Evolutionary conservation across 1,140 invertebrate species (phyloP).

Genomic region (Nephotettix cincticeps): DNA sequence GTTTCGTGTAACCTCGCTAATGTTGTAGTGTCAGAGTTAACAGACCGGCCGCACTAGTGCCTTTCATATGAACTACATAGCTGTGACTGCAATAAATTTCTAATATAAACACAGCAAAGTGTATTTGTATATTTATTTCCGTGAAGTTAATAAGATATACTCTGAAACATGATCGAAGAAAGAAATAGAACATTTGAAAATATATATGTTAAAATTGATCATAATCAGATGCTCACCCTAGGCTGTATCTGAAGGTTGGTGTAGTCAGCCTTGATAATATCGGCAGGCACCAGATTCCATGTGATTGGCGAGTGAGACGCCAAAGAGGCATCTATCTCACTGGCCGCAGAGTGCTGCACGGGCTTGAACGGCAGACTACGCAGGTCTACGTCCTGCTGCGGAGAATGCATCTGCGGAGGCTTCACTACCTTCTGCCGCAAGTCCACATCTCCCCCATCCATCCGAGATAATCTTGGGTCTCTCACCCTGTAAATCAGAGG

Average conservation of each 20-base stretch:
- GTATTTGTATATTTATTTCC: too few relatives aligned
- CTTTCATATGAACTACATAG: too few relatives aligned
- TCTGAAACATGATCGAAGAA: too few relatives aligned
- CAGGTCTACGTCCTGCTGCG: slow-evolving; percentile 51
- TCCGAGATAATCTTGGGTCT: slow-evolving; percentile 26
- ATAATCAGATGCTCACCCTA: too few relatives aligned
- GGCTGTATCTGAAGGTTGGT: slow-evolving; percentile 21
- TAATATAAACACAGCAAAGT: too few relatives aligned
- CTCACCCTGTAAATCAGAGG: slow-evolving; percentile 26
- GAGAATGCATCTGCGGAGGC: neutral
- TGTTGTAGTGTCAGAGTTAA: too few relatives aligned
- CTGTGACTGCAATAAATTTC: too few relatives aligned
- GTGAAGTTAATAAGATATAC: too few relatives aligned
- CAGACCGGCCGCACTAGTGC: too few relatives aligned
- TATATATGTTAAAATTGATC: too few relatives aligned
- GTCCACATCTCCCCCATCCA: slow-evolving; percentile 31
- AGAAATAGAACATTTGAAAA: too few relatives aligned
- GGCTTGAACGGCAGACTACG: slow-evolving; percentile 74
- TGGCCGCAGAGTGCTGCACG: slow-evolving; percentile 73
- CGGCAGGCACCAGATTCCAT: slow-evolving; percentile 31
- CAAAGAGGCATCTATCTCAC: slow-evolving; percentile 80
- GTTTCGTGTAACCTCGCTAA: too few relatives aligned
- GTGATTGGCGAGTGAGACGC: slow-evolving; percentile 66
- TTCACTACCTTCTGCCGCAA: slow-evolving; percentile 17
- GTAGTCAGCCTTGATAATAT: slow-evolving; percentile 35